Base-by-base conservation (phyloP, 2,888 invertebrate genomes). In the Drosophila atroscutellata region DNA sequence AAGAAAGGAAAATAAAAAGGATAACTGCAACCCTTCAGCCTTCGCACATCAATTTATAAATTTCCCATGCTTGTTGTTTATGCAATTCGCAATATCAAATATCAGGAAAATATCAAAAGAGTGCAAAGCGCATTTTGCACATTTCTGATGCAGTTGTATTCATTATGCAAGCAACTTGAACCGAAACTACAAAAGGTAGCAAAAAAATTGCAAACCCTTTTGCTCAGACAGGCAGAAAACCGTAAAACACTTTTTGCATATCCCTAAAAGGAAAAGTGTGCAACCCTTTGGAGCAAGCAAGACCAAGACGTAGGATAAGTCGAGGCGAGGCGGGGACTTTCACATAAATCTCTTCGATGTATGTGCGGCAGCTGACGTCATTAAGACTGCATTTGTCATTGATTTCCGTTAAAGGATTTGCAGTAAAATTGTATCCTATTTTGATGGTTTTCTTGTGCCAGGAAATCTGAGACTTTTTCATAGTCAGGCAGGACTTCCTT, bases 1-100 rank as follows among this genome's bases (percentile, higher is more conserved):
- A 47, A 52, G 20, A 18, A 56, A 42, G 62, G 24, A 47, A 54
- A 75, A 58, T 36, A 6, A 36, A 34, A 39, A 18, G 30, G 37
- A 50, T 60, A 49, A 63, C 57, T 63, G 49, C 64, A 89, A 81
- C 86, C 87, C 87, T 84, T 86, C 30, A 30, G 8, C 9, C 3
- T 30, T 2, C 30, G 30, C 30, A 30, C 49, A 56, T 34, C 69
- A 87, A 81, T 81, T 86, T 87, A 78, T 77, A 76, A 81, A 89
- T 85, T 87, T 87, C 88, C 84, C 89, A 89, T 73, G 81, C 71
- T 61, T 60, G 61, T 66, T 89, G 84, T 80, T 89, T 83, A 80
- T 75, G 77, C 86, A 89, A 87, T 89, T 89, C 80, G 74, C 81
- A 70, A 77, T 85, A 87, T 89, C 86, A 62, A 83, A 89, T 87